A percentile compares a stretch with the other conserved stretches of the same genome.
Evolutionary conservation across 2,797 vertebrate genomes (phyloP).

Genomic region (Amblyraja radiata): DNA sequence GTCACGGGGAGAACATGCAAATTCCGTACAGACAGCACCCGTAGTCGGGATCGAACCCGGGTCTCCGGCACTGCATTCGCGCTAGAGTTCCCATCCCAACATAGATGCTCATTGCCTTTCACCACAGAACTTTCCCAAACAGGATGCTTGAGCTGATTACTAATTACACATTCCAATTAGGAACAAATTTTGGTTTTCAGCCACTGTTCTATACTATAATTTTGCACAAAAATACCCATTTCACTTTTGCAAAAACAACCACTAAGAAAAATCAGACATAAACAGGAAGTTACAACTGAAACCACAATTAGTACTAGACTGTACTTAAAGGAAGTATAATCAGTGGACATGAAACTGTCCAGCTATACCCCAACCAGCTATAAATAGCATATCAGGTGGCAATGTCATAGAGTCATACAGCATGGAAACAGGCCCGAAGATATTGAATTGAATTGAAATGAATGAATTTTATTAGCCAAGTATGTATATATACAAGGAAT

Average conservation of each 20-base stretch:
- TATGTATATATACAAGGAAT: too few relatives aligned
- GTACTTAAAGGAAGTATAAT: conserved; percentile 62
- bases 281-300: conserved; percentile 52
- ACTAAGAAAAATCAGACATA: conserved; percentile 30
- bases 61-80: too few relatives aligned
- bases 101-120: background rate
- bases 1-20: too few relatives aligned
- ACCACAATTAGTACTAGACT: conserved; percentile 56
- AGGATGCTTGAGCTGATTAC: background rate
- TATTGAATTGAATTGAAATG: too few relatives aligned
- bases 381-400: conserved; percentile 45
- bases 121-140: background rate
- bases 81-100: background rate
- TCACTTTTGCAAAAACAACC: conserved; percentile 31
- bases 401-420: conserved; percentile 49
- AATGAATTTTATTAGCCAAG: too few relatives aligned
- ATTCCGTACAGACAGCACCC: too few relatives aligned
- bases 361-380: conserved; percentile 47
- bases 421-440: too few relatives aligned
- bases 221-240: background rate
- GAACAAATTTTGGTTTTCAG: conserved; percentile 29
- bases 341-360: conserved; percentile 55
- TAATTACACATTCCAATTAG: conserved; percentile 8
- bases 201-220: background rate
- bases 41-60: too few relatives aligned